Percentiles rank a stretch among this genome's conserved stretches.
These are phyloP conservation scores for Contarinia nasturtii DNA, from an alignment of 1,140 invertebrate species.

Conservation along the genomic window DNA sequence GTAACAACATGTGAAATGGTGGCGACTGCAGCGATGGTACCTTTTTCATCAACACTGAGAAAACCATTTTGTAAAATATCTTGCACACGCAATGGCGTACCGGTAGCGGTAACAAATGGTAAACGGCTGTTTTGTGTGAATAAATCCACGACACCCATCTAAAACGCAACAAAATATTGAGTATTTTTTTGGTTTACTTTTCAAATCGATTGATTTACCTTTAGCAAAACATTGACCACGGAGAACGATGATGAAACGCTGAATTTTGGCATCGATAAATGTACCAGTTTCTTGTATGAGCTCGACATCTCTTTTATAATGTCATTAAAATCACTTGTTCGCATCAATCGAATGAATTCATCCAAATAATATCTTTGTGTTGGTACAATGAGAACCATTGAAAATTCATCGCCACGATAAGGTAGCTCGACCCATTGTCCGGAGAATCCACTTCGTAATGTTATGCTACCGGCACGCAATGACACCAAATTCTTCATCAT, in stretches of 20 bases:
- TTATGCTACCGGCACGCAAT: conserved; percentile 8
- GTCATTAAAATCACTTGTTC: conserved; percentile 24
- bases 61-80: conserved; percentile 46
- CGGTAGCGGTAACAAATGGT: conserved; percentile 15
- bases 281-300: conserved; percentile 22
- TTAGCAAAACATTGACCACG: conserved; percentile 27
- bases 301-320: conserved; percentile 26
- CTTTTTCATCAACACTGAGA: conserved; percentile 51
- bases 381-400: conserved; percentile 38
- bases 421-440: conserved; percentile 33
- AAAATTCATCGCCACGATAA: conserved; percentile 36
- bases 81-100: conserved; percentile 26
- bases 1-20: conserved; percentile 37
- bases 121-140: conserved; percentile 38
- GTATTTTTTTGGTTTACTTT: not conserved
- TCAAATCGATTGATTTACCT: conserved; percentile 24
- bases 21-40: conserved; percentile 44
- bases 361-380: conserved; percentile 18
- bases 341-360: conserved; percentile 22
- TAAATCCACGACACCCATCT: conserved; percentile 41
- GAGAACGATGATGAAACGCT: conserved; percentile 34
- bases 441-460: conserved; percentile 15
- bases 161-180: conserved; percentile 11
- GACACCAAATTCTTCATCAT: conserved; percentile 19
- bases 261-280: conserved; percentile 44